Evolutionary conservation across 2,113 vertebrate species (phyloP).

Genomic region (Trachemys scripta): DNA sequence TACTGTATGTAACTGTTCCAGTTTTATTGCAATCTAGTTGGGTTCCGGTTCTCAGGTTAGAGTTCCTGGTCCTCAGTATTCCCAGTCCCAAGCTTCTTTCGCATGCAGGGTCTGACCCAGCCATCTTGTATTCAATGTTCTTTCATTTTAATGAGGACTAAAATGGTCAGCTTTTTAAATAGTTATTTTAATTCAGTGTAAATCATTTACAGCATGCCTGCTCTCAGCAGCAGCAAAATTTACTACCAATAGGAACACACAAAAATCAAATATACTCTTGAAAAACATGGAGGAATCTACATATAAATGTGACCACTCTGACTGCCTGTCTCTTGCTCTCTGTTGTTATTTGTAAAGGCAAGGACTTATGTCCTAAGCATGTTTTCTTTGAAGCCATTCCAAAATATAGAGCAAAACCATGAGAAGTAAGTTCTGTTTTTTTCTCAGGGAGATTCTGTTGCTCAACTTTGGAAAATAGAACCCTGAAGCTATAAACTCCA

Average conservation of each 20-base stretch:
- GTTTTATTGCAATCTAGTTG: background rate
- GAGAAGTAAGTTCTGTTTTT: background rate
- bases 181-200: background rate
- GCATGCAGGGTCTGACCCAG: background rate
- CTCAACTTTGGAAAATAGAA: background rate
- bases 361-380: background rate
- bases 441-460: background rate
- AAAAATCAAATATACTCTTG: background rate
- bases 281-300: background rate
- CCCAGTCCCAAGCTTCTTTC: background rate
- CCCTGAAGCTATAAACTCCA: background rate
- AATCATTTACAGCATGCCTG: background rate
- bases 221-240: background rate
- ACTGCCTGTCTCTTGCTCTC: background rate
- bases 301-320: background rate
- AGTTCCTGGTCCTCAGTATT: slow-evolving; percentile 39
- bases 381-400: background rate
- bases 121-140: slow-evolving; percentile 23
- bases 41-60: slow-evolving; percentile 37
- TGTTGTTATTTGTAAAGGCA: background rate
- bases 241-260: background rate
- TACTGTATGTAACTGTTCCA: slow-evolving; percentile 16
- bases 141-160: slow-evolving; percentile 55
- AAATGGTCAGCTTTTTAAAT: slow-evolving; percentile 13
- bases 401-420: background rate